These are phyloP conservation scores for Stichopus chloronotus DNA, from an alignment of 35 echinoderm and acorn worm species.

Conservation along the genomic window DNA sequence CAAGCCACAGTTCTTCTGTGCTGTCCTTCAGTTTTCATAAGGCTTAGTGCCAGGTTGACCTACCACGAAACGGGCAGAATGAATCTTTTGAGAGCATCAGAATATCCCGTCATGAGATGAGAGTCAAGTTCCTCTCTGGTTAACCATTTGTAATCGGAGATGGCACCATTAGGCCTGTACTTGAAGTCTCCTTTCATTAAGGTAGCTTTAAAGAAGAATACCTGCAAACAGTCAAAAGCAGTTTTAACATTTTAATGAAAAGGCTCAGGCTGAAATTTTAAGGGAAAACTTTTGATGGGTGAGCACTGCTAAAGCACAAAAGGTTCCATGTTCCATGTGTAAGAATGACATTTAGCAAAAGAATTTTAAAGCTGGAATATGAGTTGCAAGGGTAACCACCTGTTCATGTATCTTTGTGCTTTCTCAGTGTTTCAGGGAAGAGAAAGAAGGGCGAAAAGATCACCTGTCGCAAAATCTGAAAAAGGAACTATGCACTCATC, in stretches of 20 bases:
- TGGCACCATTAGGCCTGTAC: conserved; percentile 37
- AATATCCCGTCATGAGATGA: conserved; percentile 72
- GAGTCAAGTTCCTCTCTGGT: conserved; percentile 77
- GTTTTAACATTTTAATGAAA: background rate
- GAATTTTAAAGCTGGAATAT: too few relatives aligned
- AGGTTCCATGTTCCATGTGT: background rate
- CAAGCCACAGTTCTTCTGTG: background rate
- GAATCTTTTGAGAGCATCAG: conserved; percentile 77
- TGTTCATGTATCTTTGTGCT: too few relatives aligned
- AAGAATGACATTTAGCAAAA: background rate
- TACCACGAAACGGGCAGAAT: conserved; percentile 60
- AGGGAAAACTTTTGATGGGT: too few relatives aligned
- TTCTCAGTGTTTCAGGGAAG: too few relatives aligned
- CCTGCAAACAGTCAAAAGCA: conserved; percentile 58
- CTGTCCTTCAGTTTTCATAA: too few relatives aligned
- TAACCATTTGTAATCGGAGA: conserved; percentile 81
- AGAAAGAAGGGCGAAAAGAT: too few relatives aligned
- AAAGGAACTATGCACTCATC: too few relatives aligned
- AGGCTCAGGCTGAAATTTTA: too few relatives aligned
- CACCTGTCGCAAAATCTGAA: too few relatives aligned
- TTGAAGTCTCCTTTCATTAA: conserved; percentile 65
- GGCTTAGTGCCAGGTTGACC: background rate
- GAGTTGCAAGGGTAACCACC: too few relatives aligned
- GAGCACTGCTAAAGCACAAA: background rate
- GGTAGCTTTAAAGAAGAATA: conserved; percentile 96